Evolutionary conservation across 37 sponge, comb jelly and placozoan genomes (phyloP), one percentile per base, ranked within the genome.

Genomic region (Aphrocallistes beatrix): DNA sequence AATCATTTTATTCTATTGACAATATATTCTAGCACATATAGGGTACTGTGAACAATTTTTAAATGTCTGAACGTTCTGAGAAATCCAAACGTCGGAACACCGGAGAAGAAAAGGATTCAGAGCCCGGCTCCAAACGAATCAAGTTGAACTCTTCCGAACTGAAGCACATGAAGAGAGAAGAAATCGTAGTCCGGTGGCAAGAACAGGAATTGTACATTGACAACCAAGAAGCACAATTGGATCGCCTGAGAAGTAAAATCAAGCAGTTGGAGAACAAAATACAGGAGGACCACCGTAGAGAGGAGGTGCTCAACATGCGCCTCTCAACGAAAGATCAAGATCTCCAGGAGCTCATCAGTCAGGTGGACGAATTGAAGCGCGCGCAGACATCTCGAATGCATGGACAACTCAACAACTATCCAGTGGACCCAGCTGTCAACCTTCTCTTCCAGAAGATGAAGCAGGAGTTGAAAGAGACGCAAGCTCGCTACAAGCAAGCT

Each of bases 241-340:
- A 91, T 32, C 50, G 88, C 0, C 51, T 86, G 6, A 38, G 37
- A 39, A 36, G 39, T 25, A 92, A 89, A 39, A 86, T 91, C 69
- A 87, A 86, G 40, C 91, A 94, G n/a, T 86, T 85, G 19, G 93
- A 94, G 84, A 82, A 42, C 81, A 92, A 88, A 60, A 60, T 92
- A 6, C 92, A 92, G 87, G 87, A 85, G 39, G 89, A 90, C 38
- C 88, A 94, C 17, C 92, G 93, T 23, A 86, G 97, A 85, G 97
- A 96, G 84, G 93, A 93, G 81, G 91, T 96, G 25, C 85, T 96
- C 47, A 93, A 94, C 50, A 96, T 96, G 94, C 86, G 93, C 83
- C 85, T 96, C 48, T 91, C 93, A 8, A 93, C 94, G 51, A 96
- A 96, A 51, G 94, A 96, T 45, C 94, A 96, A 38, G 97, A 96